Conservation (phyloP, 2,797 vertebrate genomes). For the Pelodytes ibericus region DNA sequence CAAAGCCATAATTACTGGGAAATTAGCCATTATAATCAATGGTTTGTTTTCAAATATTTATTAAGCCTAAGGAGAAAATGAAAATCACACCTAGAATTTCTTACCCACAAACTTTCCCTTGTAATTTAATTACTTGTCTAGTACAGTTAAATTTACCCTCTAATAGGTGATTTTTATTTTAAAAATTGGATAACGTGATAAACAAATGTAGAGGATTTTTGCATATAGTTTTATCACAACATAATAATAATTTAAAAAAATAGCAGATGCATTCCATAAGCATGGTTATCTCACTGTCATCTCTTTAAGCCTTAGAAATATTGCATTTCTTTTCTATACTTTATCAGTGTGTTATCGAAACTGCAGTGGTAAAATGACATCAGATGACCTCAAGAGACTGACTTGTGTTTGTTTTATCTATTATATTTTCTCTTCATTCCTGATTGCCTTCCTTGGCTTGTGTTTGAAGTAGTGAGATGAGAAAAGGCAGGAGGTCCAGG, state of each 20-base stretch:
- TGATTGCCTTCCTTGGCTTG: constrained; percentile 49
- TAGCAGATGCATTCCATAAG: no score
- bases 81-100: background rate
- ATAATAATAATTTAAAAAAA: no score
- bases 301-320: background rate
- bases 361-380: constrained; percentile 59
- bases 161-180: background rate
- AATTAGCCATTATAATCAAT: constrained; percentile 42
- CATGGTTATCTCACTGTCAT: background rate
- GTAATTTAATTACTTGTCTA: background rate
- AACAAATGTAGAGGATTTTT: background rate
- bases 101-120: background rate
- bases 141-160: background rate
- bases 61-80: background rate
- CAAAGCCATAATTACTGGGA: constrained; percentile 19
- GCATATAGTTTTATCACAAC: background rate
- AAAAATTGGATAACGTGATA: background rate
- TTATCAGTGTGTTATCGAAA: constrained; percentile 50
- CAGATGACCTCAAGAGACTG: constrained; percentile 56
- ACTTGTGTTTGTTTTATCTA: constrained; percentile 59
- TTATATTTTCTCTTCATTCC: constrained; percentile 61
- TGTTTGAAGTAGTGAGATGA: constrained; percentile 60
- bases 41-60: background rate
- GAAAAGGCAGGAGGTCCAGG: constrained; percentile 57
- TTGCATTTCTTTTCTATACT: constrained; percentile 25